Conservation (phyloP, 2,113 vertebrate genomes). For the Datnioides undecimradiatus region DNA sequence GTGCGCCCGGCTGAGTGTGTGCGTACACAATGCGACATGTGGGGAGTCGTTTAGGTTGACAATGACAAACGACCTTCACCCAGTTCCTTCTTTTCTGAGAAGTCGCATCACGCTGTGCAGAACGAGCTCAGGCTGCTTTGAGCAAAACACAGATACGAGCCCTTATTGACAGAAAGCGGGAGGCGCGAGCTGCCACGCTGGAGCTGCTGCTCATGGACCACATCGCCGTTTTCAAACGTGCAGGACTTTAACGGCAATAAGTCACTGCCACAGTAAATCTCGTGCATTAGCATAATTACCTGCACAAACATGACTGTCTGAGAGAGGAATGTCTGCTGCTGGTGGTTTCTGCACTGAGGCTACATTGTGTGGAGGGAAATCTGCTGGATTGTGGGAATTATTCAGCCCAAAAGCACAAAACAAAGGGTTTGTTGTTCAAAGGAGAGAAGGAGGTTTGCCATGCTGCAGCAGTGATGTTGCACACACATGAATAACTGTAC, state of each 20-base stretch:
- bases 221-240: neutral
- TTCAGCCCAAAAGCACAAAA: neutral
- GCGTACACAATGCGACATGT: neutral
- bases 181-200: neutral
- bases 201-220: neutral
- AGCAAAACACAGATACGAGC: neutral
- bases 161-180: constrained; percentile 23
- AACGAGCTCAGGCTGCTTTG: neutral
- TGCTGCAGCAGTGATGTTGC: too few species aligned
- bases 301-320: neutral
- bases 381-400: neutral
- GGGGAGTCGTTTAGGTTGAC: constrained; percentile 17
- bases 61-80: constrained; percentile 15
- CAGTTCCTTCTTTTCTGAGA: constrained; percentile 6
- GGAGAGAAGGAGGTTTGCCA: neutral
- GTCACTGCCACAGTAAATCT: neutral
- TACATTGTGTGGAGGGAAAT: neutral
- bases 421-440: neutral
- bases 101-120: neutral
- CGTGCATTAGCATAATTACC: constrained; percentile 28
- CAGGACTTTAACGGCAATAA: neutral
- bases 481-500: too few species aligned
- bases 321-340: neutral
- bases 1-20: neutral
- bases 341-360: neutral